phyloP scores from a whole-genome alignment of 2,113 vertebrate species.

The Corapipo altera region DNA sequence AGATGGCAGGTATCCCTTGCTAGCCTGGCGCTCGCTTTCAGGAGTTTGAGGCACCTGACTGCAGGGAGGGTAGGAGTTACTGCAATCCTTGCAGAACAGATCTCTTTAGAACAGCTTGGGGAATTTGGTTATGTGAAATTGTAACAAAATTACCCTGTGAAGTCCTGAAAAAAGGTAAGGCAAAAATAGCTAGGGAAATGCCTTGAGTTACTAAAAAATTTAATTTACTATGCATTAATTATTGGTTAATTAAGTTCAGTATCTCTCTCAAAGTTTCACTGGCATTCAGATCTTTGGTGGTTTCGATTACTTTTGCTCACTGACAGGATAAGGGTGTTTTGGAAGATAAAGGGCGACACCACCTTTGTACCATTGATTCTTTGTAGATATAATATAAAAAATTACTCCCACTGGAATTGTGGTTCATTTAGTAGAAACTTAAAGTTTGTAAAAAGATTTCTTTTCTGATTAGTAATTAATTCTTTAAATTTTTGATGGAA shows the following conservation, averaged over 20 bases:
- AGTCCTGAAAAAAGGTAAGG: constrained; percentile 30
- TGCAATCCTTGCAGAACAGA: neutral
- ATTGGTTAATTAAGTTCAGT: constrained; percentile 27
- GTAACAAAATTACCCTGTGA: constrained; percentile 26
- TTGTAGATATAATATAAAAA: neutral
- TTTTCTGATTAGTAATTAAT: neutral
- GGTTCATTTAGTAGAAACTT: neutral
- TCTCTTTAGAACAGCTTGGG: neutral
- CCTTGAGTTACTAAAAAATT: constrained; percentile 34
- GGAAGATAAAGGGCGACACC: neutral
- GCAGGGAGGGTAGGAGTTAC: neutral
- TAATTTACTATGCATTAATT: constrained; percentile 57
- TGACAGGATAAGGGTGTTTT: neutral
- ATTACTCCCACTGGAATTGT: neutral
- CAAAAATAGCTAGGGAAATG: constrained; percentile 26
- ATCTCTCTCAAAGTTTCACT: neutral
- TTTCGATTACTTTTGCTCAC: neutral
- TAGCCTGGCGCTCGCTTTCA: neutral
- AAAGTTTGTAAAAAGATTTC: neutral
- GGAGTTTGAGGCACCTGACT: neutral
- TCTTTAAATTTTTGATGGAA: neutral
- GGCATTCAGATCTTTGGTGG: neutral
- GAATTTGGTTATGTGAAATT: neutral
- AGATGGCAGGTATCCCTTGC: neutral
- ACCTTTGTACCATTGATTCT: neutral